A percentile compares a stretch with the other conserved stretches of the same genome.
Conservation (phyloP, 2,888 invertebrate genomes). For the Calameuta idolon region DNA sequence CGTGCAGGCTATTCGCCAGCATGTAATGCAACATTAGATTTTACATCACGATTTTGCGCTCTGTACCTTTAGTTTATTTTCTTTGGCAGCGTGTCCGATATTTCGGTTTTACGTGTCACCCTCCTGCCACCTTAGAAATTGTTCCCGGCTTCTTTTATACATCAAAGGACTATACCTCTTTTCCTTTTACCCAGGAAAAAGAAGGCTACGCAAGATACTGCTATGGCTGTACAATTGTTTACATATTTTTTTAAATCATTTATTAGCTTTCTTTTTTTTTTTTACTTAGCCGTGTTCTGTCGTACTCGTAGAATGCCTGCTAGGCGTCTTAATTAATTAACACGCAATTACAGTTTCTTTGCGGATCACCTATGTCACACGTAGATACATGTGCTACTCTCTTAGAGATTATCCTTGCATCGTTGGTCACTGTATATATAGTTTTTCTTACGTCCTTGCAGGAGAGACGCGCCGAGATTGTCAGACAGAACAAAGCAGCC, state of each 20-base stretch:
- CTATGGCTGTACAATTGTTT: neutral
- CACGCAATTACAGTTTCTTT: neutral
- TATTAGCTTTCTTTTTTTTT: neutral
- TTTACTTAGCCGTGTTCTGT: neutral
- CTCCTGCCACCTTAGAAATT: neutral
- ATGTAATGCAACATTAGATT: conserved; percentile 73
- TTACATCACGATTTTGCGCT: conserved; percentile 23
- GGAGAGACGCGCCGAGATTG: conserved; percentile 92
- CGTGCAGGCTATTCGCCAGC: conserved; percentile 85
- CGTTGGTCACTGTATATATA: neutral
- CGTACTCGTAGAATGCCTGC: neutral
- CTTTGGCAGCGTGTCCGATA: conserved; percentile 11
- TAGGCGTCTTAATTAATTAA: neutral
- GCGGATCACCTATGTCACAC: neutral
- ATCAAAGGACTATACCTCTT: neutral
- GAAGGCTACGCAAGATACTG: neutral
- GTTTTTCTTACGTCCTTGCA: conserved; percentile 62
- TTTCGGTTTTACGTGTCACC: neutral
- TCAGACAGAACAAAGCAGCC: conserved; percentile 90
- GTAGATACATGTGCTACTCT: neutral
- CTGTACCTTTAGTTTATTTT: conserved; percentile 25
- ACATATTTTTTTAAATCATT: neutral
- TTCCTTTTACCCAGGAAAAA: neutral
- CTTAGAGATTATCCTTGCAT: neutral
- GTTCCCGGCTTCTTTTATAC: neutral